Conservation (phyloP, 2,113 vertebrate genomes). For the Agapornis roseicollis region DNA sequence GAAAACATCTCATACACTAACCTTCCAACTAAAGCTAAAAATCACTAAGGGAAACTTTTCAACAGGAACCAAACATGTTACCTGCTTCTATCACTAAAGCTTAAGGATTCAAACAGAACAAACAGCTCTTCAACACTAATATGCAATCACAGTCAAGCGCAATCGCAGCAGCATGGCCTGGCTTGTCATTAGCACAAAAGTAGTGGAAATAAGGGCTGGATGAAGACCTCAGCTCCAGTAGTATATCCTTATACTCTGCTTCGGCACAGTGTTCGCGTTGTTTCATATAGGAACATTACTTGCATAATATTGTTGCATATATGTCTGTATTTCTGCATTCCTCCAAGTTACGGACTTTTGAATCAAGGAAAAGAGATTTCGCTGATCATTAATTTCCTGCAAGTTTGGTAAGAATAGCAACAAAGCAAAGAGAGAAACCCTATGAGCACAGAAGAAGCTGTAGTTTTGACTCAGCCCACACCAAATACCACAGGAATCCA, state of each 20-base stretch:
- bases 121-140: background rate
- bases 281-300: background rate
- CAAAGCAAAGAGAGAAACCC: background rate
- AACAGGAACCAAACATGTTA: background rate
- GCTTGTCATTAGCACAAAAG: background rate
- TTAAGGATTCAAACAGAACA: background rate
- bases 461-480: background rate
- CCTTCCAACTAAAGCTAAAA: background rate
- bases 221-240: background rate
- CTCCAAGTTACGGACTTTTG: background rate
- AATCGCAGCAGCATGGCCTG: background rate
- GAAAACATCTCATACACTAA: background rate
- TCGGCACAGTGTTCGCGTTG: background rate
- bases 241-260: background rate
- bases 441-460: background rate
- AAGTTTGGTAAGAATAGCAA: background rate
- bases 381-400: background rate
- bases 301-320: accelerated
- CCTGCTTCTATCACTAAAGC: background rate
- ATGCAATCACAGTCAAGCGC: accelerated
- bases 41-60: background rate
- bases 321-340: background rate
- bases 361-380: background rate
- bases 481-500: background rate
- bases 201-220: background rate